Conservation (phyloP, 2,888 invertebrate species). For the Drosophila leonis region DNA sequence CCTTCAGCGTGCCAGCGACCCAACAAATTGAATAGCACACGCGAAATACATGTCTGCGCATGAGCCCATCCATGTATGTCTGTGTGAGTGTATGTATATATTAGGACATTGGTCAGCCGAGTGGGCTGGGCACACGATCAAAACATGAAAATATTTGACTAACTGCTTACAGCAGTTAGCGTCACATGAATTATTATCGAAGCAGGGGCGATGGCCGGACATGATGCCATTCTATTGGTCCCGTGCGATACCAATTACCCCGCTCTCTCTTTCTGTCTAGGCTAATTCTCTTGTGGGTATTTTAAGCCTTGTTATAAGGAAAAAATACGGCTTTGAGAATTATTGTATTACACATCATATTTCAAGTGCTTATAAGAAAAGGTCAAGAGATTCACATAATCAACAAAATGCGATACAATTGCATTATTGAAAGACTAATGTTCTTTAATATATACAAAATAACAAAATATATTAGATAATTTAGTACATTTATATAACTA, state of each 20-base stretch:
- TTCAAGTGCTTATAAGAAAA: constrained; percentile 1
- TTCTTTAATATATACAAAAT: not conserved
- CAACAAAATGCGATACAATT: too few relatives aligned
- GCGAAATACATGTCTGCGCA: not conserved
- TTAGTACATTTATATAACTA: too few relatives aligned
- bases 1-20: constrained; percentile 41
- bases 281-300: constrained; percentile 35
- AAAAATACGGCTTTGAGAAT: constrained; percentile 43
- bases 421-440: too few relatives aligned
- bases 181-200: constrained; percentile 72
- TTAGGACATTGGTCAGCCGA: constrained; percentile 51
- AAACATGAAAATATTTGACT: constrained; percentile 83
- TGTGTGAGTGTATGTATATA: not conserved
- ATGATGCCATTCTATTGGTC: constrained; percentile 38
- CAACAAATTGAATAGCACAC: constrained; percentile 65
- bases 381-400: not conserved
- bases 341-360: not conserved
- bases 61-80: not conserved
- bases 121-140: constrained; percentile 82
- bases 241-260: constrained; percentile 30
- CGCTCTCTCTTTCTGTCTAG: not conserved
- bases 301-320: constrained; percentile 35
- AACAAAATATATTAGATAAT: not conserved
- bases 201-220: not conserved
- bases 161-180: constrained; percentile 68